A percentile compares a stretch with the other conserved stretches of the same genome.
Conservation (phyloP, 1,140 invertebrate genomes). For the Andrena cerasifolii region DNA sequence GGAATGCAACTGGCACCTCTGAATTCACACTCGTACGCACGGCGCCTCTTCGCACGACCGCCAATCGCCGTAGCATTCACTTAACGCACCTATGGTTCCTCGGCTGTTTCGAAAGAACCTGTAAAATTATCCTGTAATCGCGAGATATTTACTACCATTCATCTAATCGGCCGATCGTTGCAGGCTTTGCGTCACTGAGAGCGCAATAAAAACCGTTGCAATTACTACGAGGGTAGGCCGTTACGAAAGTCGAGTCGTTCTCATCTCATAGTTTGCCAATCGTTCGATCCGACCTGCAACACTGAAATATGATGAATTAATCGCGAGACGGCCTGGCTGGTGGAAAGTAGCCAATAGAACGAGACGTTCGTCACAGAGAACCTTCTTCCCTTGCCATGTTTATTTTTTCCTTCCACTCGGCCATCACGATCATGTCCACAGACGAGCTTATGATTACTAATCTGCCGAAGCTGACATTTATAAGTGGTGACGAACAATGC, state of each 20-base stretch:
- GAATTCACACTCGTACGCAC: not conserved
- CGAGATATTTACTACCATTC: not conserved
- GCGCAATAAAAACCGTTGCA: not conserved
- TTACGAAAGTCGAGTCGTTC: slow-evolving; percentile 19
- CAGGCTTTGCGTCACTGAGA: no score
- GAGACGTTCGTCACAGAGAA: not conserved
- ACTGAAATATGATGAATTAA: slow-evolving; percentile 44
- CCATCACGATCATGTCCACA: not conserved
- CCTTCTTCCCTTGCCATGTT: not conserved
- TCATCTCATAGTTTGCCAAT: slow-evolving; percentile 15
- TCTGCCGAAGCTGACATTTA: slow-evolving; percentile 48
- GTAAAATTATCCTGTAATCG: not conserved
- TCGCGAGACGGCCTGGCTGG: not conserved
- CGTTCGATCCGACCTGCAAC: not conserved
- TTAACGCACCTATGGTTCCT: not conserved
- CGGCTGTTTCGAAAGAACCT: not conserved
- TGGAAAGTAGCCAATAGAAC: not conserved
- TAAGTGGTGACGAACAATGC: slow-evolving; percentile 42
- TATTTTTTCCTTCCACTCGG: not conserved
- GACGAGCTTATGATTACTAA: slow-evolving; percentile 12
- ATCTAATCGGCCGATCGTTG: not conserved
- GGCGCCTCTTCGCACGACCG: no score
- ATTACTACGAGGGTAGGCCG: not conserved
- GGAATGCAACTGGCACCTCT: not conserved
- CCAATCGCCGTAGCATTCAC: not conserved